These are phyloP conservation scores for Puffinus mauretanicus DNA, from an alignment of 2,113 vertebrate species.

Conservation along the genomic window DNA sequence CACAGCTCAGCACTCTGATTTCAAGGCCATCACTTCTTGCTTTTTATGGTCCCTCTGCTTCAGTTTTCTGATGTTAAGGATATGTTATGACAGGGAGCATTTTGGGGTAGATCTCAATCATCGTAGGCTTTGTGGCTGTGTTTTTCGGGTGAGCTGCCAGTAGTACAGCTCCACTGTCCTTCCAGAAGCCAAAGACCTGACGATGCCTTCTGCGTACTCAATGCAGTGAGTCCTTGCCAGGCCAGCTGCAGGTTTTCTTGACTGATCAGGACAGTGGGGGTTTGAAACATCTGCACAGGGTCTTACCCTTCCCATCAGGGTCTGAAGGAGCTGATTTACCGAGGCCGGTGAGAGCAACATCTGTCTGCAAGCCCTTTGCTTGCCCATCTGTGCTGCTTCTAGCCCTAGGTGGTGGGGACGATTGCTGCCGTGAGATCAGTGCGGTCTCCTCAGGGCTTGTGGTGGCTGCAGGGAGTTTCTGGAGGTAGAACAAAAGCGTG, in stretches of 20 bases:
- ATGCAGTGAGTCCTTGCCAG: background rate
- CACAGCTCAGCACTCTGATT: background rate
- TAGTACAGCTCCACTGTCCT: background rate
- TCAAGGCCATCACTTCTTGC: background rate
- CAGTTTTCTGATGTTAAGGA: background rate
- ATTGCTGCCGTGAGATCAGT: background rate
- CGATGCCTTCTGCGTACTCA: background rate
- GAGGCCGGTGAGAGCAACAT: fast-evolving
- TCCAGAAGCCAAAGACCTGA: background rate
- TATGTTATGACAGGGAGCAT: background rate
- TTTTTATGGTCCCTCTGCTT: background rate
- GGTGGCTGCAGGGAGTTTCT: background rate
- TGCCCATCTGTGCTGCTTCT: background rate
- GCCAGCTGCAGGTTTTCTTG: background rate
- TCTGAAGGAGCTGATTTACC: background rate
- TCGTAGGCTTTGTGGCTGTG: background rate
- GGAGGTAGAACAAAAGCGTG: background rate
- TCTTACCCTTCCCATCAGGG: background rate
- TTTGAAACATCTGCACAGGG: background rate
- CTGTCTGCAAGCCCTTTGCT: background rate
- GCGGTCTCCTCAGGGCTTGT: background rate
- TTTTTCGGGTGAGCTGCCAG: background rate
- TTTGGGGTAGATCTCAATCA: background rate
- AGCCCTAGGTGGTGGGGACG: background rate
- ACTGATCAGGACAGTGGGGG: background rate